Base-by-base conservation (phyloP, 2,113 vertebrate species). In the Setophaga kirtlandii region DNA sequence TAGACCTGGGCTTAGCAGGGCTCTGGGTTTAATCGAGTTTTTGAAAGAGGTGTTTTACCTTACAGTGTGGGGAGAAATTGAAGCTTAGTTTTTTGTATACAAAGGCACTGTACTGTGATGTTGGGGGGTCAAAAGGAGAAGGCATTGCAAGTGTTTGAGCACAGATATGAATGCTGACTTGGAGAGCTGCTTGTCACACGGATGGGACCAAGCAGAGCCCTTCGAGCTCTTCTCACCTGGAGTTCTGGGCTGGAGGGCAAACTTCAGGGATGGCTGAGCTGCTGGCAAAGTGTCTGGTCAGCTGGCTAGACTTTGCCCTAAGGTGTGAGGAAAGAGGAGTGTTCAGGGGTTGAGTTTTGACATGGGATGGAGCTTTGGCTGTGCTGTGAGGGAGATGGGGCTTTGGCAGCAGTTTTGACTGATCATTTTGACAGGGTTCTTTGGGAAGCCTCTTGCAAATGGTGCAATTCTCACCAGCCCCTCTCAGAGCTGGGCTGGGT, bases 81-180 rank as follows among this genome's bases (percentile, higher is more conserved):
- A 63, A n/a, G 47, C 27, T 87, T 44, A 23, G 6, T 19, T 50
- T 82, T 79, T 33, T 68, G 41, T 52, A 6, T 13, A 12, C 47
- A 81, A 65, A 89, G 17, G 28, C 25, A 28, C 49, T 2, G 30
- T 9, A 31, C 49, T 15, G 37, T 2, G 11, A 10, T 33, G 5
- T 39, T 16, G 49, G 39, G 55, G 55, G 42, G 46, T 14, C 1
- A 3, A 17, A 77, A 74, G 64, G 63, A 86, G 47, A 53, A 30
- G n/a, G 53, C n/a, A 25, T 15, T 1, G 0, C 46, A 30, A 46
- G 31, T 0, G 5, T 27, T 52, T 0, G 6, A 83, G 53, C 25
- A 15, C 53, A 49, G 69, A 37, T 9, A 28, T 12, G 42, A 65
- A 9, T 23, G 44, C 24, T 78, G 55, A 30, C 22, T 6, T 16